Conservation (phyloP, 1,140 invertebrate genomes). For the Leptinotarsa lineolata region DNA sequence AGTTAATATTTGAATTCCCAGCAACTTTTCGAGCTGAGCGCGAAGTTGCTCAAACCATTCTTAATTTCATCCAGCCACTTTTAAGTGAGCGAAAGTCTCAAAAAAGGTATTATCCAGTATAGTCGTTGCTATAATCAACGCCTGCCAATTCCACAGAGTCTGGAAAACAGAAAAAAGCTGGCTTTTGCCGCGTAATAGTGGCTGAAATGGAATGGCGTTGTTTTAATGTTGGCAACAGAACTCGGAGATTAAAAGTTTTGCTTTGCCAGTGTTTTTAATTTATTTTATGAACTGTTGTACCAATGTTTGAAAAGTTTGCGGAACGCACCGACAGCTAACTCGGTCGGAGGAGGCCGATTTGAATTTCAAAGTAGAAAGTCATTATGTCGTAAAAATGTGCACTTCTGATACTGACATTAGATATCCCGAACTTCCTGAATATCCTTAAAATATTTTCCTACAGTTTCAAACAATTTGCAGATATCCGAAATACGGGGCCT, state of each 20-base stretch:
- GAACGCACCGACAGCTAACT: not conserved
- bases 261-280: conserved; percentile 9
- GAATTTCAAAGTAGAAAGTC: too few relatives aligned
- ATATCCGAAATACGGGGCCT: too few relatives aligned
- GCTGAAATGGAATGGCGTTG: conserved; percentile 9
- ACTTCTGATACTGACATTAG: too few relatives aligned
- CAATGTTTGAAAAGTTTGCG: conserved; percentile 12
- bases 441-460: too few relatives aligned
- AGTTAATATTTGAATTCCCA: conserved; percentile 28
- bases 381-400: too few relatives aligned
- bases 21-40: conserved; percentile 24
- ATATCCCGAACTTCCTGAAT: too few relatives aligned
- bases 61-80: conserved; percentile 15
- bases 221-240: not conserved
- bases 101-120: conserved; percentile 8
- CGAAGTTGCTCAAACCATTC: conserved; percentile 27
- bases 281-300: not conserved
- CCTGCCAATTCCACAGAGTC: not conserved
- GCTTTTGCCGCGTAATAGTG: conserved; percentile 1
- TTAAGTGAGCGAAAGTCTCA: not conserved
- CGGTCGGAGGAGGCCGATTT: too few relatives aligned
- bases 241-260: not conserved
- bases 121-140: not conserved
- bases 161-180: conserved; percentile 6
- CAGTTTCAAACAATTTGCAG: too few relatives aligned